Conservation (phyloP, 2,888 invertebrate species). For the Griposia aprilina region DNA sequence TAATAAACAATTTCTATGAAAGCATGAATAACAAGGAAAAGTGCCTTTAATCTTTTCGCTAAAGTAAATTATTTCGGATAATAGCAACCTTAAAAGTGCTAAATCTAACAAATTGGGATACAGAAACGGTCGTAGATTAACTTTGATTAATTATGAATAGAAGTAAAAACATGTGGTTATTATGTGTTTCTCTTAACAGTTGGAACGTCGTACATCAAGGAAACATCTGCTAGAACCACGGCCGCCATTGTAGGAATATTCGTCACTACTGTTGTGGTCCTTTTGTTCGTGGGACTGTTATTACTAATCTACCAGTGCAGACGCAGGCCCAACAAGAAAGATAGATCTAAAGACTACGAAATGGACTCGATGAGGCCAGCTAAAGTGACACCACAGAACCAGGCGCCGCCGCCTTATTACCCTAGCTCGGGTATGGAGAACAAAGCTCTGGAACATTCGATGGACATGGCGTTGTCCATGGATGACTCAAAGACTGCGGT, state of each 20-base stretch:
- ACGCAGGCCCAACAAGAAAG: conserved; percentile 95
- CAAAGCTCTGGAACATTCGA: conserved; percentile 96
- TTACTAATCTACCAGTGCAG: conserved; percentile 96
- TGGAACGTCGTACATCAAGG: conserved; percentile 95
- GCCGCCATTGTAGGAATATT: conserved; percentile 90
- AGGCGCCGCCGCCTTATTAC: conserved; percentile 97
- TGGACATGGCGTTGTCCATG: conserved; percentile 95
- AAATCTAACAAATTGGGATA: conserved; percentile 1
- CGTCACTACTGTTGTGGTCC: conserved; percentile 90
- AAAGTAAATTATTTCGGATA: conserved; percentile 21
- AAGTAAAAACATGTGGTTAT: background rate
- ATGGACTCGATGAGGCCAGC: conserved; percentile 96
- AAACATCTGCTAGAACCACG: conserved; percentile 94
- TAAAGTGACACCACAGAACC: conserved; percentile 96
- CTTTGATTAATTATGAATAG: background rate
- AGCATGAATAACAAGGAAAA: conserved; percentile 35
- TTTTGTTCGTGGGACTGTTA: conserved; percentile 93
- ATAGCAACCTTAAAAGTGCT: conserved; percentile 1
- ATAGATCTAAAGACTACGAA: conserved; percentile 96
- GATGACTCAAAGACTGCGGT: conserved; percentile 96
- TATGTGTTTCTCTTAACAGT: conserved; percentile 87
- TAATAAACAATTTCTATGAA: conserved; percentile 40
- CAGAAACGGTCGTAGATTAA: background rate
- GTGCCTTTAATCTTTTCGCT: conserved; percentile 32
- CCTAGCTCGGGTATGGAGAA: conserved; percentile 96